Percentiles rank a stretch among this genome's conserved stretches.
These are phyloP conservation scores for Trypoxylus dichotomus DNA, from an alignment of 1,140 invertebrate species.

Conservation along the genomic window DNA sequence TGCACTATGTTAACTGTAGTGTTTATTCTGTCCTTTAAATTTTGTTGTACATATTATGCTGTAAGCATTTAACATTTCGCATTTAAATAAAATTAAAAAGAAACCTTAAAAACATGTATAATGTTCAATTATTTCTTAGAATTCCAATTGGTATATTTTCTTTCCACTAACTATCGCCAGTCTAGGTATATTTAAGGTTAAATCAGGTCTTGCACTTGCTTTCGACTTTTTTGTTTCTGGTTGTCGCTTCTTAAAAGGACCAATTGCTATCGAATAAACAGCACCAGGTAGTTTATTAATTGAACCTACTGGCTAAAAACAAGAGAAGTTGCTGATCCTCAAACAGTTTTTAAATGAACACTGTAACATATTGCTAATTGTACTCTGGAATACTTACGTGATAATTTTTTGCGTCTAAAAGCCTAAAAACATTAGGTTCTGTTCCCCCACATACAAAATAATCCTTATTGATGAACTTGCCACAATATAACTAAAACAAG, in stretches of 20 bases:
- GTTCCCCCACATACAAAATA: slow-evolving; percentile 62
- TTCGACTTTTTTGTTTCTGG: not conserved
- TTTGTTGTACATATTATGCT: too few relatives aligned
- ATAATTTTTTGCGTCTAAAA: slow-evolving; percentile 62
- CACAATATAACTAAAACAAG: slow-evolving; percentile 58
- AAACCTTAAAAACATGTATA: too few relatives aligned
- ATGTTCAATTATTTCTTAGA: slow-evolving; percentile 28
- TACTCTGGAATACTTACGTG: slow-evolving; percentile 53
- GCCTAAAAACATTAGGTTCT: slow-evolving; percentile 59
- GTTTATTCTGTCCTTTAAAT: too few relatives aligned
- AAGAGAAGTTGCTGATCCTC: too few relatives aligned
- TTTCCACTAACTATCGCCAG: slow-evolving; percentile 41
- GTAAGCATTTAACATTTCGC: too few relatives aligned
- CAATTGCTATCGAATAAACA: slow-evolving; percentile 44
- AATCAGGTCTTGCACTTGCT: slow-evolving; percentile 6
- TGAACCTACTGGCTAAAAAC: slow-evolving; percentile 37
- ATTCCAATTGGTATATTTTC: slow-evolving; percentile 45
- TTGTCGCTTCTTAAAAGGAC: slow-evolving; percentile 37
- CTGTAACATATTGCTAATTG: not conserved
- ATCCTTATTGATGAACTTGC: slow-evolving; percentile 59
- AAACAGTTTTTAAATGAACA: too few relatives aligned
- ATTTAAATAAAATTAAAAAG: too few relatives aligned
- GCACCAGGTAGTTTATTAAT: slow-evolving; percentile 43
- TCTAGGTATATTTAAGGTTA: slow-evolving; percentile 34
- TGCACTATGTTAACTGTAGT: too few relatives aligned